A percentile compares a stretch with the other conserved stretches of the same genome.
phyloP scores from a whole-genome alignment of 2,888 invertebrate genomes.

The Polylopha cassiicola region DNA sequence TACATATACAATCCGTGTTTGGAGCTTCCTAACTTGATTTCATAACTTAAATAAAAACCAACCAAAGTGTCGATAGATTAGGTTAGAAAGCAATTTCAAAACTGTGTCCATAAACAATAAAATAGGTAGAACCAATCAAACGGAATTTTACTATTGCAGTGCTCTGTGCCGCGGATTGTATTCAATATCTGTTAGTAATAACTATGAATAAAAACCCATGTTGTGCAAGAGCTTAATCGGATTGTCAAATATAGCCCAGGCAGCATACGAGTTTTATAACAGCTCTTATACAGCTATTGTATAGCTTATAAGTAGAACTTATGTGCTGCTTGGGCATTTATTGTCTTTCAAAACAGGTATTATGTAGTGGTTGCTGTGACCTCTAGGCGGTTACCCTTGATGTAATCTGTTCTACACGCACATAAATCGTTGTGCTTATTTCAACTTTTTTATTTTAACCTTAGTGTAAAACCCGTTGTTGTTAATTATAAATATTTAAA shows the following conservation, averaged over 20 bases:
- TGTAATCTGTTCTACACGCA: too few species aligned
- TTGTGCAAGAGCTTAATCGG: constrained; percentile 21
- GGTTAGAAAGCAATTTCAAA: constrained; percentile 10
- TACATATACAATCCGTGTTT: constrained; percentile 30
- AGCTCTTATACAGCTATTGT: too few species aligned
- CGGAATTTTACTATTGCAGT: constrained; percentile 4
- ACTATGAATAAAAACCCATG: constrained; percentile 11
- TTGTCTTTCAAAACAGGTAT: constrained; percentile 27
- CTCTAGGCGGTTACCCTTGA: constrained; percentile 26
- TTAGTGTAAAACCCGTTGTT: constrained; percentile 57
- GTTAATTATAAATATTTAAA: constrained; percentile 48
- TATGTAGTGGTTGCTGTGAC: constrained; percentile 22
- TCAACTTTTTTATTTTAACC: constrained; percentile 8
- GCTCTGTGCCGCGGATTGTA: not conserved
- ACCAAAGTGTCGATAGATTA: not conserved
- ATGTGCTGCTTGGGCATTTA: constrained; percentile 5
- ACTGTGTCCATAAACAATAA: constrained; percentile 7
- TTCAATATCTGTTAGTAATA: constrained; percentile 4
- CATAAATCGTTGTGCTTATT: constrained; percentile 12
- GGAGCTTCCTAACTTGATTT: constrained; percentile 2
- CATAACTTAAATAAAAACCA: constrained; percentile 2
- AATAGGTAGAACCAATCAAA: constrained; percentile 2
- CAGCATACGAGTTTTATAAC: too few species aligned
- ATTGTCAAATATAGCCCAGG: constrained; percentile 19
- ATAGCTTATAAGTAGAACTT: too few species aligned